Conservation (phyloP, 2,797 vertebrate species). For the Rhinophrynus dorsalis region DNA sequence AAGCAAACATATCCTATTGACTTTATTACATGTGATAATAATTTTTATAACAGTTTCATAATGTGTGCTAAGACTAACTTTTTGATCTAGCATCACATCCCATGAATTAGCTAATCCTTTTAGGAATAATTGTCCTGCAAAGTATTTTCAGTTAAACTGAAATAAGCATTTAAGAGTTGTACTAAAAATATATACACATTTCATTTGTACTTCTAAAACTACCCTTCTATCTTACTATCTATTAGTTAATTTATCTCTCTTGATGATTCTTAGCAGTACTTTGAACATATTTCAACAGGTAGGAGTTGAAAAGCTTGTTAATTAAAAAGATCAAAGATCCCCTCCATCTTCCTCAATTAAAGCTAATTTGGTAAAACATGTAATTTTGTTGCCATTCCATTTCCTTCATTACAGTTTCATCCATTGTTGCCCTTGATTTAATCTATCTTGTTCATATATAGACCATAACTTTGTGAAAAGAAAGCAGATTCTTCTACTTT, state of each 20-base stretch:
- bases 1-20: too few species aligned
- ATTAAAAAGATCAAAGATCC: slow-evolving; percentile 35
- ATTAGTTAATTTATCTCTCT: not conserved
- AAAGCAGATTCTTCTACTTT: too few species aligned
- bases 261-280: slow-evolving; percentile 11
- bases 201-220: not conserved
- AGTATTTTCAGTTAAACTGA: not conserved
- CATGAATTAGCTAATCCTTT: too few species aligned
- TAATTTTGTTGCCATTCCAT: slow-evolving; percentile 12
- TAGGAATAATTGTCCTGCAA: too few species aligned
- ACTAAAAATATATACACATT: not conserved
- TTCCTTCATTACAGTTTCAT: slow-evolving; percentile 10
- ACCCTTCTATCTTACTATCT: not conserved
- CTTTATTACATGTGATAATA: too few species aligned
- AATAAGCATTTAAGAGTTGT: not conserved
- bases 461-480: not conserved
- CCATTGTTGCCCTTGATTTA: slow-evolving; percentile 15
- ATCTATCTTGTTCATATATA: slow-evolving; percentile 6
- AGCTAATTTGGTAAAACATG: slow-evolving; percentile 33
- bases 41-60: too few species aligned
- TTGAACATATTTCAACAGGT: slow-evolving; percentile 20
- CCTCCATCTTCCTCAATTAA: slow-evolving; percentile 29
- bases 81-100: too few species aligned
- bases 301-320: slow-evolving; percentile 31
- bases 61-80: too few species aligned